Percentiles rank a stretch among this genome's conserved stretches.
Conservation (phyloP, 2,888 invertebrate genomes). For the Aradus depressus region DNA sequence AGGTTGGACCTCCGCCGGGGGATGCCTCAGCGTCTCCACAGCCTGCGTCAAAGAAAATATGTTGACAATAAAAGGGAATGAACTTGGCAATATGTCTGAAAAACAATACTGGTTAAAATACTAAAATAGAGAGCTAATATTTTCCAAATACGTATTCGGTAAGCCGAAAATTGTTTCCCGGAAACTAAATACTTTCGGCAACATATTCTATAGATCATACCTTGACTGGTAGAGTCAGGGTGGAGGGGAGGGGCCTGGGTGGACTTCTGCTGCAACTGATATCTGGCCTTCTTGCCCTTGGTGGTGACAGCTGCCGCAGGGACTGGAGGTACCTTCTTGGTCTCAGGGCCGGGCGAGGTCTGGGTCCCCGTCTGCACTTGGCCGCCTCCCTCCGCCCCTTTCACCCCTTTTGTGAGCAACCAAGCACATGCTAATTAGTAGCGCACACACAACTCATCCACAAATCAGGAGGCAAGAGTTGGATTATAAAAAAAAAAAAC, state of each 20-base stretch:
- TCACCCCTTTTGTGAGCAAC: constrained; percentile 19
- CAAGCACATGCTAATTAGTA: not conserved
- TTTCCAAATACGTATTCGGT: too few species aligned
- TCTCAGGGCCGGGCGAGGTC: constrained; percentile 28
- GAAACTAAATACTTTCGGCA: too few species aligned
- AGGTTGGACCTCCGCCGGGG: constrained; percentile 36
- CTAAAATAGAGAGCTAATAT: too few species aligned
- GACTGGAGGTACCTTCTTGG: constrained; percentile 34
- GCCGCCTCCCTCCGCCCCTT: constrained; percentile 15
- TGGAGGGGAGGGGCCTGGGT: constrained; percentile 28
- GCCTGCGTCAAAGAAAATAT: constrained; percentile 4
- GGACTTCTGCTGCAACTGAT: constrained; percentile 33
- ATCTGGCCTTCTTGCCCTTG: constrained; percentile 39
- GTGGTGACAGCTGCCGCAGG: constrained; percentile 32
- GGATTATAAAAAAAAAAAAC: not conserved
- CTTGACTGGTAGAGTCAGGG: constrained; percentile 21
- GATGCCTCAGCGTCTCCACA: constrained; percentile 27
- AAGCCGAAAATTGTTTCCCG: too few species aligned
- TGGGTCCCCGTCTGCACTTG: constrained; percentile 29
- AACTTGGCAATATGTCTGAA: too few species aligned
- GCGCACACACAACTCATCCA: too few species aligned
- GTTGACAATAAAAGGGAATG: too few species aligned
- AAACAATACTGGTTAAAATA: too few species aligned
- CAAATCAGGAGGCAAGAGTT: too few species aligned
- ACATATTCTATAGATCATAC: constrained; percentile 24